A percentile compares a stretch with the other conserved stretches of the same genome.
Conservation (phyloP, 2,888 invertebrate species). For the Drosophila subquinaria region DNA sequence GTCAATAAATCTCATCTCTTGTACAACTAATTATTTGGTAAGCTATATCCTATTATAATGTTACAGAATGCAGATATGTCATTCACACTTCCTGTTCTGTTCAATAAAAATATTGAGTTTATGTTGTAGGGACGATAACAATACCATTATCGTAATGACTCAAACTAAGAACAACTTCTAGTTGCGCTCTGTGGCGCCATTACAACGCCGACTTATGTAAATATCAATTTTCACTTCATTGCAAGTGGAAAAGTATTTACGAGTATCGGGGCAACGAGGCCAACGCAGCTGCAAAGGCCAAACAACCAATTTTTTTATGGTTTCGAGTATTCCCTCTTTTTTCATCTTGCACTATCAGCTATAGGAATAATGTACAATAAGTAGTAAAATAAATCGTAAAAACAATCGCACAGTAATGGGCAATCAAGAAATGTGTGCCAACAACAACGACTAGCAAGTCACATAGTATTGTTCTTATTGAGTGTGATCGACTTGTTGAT, state of each 20-base stretch:
- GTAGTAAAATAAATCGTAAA: constrained; percentile 60
- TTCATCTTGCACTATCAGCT: constrained; percentile 54
- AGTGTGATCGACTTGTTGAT: not conserved
- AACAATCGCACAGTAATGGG: constrained; percentile 33
- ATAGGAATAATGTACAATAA: constrained; percentile 38
- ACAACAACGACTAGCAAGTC: constrained; percentile 10
- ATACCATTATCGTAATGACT: constrained; percentile 40
- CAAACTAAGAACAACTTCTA: constrained; percentile 32
- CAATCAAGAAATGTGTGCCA: constrained; percentile 44
- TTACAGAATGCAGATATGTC: not conserved
- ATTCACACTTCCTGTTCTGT: constrained; percentile 31
- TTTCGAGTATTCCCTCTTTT: constrained; percentile 16
- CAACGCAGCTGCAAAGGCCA: constrained; percentile 31
- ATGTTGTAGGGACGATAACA: constrained; percentile 39
- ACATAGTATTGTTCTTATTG: not conserved
- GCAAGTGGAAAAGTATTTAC: constrained; percentile 33
- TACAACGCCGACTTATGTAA: constrained; percentile 31
- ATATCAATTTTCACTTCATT: constrained; percentile 59
- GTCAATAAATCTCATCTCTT: not conserved
- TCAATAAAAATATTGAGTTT: constrained; percentile 18
- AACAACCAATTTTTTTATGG: constrained; percentile 34
- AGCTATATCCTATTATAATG: not conserved
- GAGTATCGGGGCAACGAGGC: constrained; percentile 6
- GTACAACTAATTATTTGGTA: constrained; percentile 4
- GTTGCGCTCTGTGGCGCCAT: constrained; percentile 24